Percentiles rank a stretch among this genome's conserved stretches.
These are phyloP conservation scores for Pogonognathellus flavescens DNA, from an alignment of 1,140 invertebrate species.

Conservation along the genomic window DNA sequence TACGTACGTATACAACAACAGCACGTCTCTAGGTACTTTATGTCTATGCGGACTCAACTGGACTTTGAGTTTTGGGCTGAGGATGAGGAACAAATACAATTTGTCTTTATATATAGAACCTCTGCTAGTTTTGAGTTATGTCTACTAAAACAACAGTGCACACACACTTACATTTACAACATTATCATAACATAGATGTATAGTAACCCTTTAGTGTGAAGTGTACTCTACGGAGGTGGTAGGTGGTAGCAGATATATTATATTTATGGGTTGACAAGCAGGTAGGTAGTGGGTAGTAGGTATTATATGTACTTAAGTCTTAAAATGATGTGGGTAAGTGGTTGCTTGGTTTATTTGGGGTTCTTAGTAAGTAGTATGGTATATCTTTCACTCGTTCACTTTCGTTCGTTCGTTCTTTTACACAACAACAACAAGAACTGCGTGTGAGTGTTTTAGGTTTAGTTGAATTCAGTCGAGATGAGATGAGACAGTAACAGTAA, in stretches of 20 bases:
- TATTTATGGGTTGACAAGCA: slow-evolving; percentile 12
- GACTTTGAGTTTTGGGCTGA: no score
- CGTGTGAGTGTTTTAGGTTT: slow-evolving; percentile 17
- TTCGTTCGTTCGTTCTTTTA: slow-evolving; percentile 4
- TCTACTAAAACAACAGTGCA: no score
- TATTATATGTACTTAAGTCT: not conserved
- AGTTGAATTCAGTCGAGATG: slow-evolving; percentile 32
- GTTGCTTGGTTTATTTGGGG: not conserved
- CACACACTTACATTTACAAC: no score
- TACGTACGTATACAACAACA: not conserved
- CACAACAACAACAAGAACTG: not conserved
- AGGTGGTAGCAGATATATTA: not conserved
- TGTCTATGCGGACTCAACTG: no score
- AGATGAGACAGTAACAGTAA: slow-evolving; percentile 36
- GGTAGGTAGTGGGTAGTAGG: slow-evolving; percentile 9
- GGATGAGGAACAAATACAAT: no score
- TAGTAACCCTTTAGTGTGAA: not conserved
- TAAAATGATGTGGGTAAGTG: no score
- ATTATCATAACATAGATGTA: no score
- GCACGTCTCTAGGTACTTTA: not conserved
- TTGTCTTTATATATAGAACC: no score
- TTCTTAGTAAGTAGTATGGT: not conserved
- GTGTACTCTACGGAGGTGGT: not conserved
- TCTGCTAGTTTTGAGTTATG: no score
- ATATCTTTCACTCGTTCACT: slow-evolving; percentile 29